Percentiles rank a stretch among this genome's conserved stretches.
Conservation (phyloP, 2,797 vertebrate species). For the Enteromius afrohamiltoni region DNA sequence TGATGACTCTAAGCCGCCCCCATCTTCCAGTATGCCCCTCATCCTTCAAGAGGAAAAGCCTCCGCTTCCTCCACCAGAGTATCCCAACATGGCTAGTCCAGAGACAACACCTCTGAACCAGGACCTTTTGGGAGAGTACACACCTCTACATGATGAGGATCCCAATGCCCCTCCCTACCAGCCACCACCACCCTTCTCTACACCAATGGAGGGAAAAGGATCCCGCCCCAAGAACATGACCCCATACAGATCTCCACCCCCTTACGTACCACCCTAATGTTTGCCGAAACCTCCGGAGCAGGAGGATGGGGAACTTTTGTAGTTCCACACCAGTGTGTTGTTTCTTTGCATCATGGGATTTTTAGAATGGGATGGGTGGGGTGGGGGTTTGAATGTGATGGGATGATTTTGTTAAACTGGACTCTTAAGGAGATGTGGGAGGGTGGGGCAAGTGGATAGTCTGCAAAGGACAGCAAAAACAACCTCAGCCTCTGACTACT, state of each 20-base stretch:
- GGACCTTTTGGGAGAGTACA: constrained; percentile 93
- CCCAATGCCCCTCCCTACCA: constrained; percentile 95
- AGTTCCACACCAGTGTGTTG: constrained; percentile 85
- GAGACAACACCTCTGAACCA: constrained; percentile 94
- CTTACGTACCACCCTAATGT: constrained; percentile 96
- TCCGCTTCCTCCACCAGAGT: constrained; percentile 92
- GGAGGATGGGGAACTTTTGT: constrained; percentile 76
- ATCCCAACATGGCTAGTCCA: constrained; percentile 91
- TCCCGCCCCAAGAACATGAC: constrained; percentile 99
- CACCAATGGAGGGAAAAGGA: constrained; percentile 96
- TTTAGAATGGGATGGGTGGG: constrained; percentile 63
- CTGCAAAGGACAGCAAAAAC: constrained; percentile 73
- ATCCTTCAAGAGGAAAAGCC: constrained; percentile 98
- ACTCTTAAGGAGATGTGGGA: constrained; percentile 50
- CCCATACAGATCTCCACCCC: constrained; percentile 95
- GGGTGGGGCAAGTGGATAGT: constrained; percentile 66
- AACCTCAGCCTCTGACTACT: constrained; percentile 68
- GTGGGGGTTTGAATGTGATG: constrained; percentile 61
- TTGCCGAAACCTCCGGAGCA: constrained; percentile 68
- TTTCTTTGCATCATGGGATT: constrained; percentile 76
- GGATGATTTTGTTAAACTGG: constrained; percentile 51
- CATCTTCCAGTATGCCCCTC: constrained; percentile 95
- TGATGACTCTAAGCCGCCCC: constrained; percentile 94
- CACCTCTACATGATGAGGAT: constrained; percentile 93
- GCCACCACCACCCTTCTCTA: constrained; percentile 95